A percentile compares a stretch with the other conserved stretches of the same genome.
Evolutionary conservation across 1,140 invertebrate genomes (phyloP).

Genomic region (Pristionchus pacificus): DNA sequence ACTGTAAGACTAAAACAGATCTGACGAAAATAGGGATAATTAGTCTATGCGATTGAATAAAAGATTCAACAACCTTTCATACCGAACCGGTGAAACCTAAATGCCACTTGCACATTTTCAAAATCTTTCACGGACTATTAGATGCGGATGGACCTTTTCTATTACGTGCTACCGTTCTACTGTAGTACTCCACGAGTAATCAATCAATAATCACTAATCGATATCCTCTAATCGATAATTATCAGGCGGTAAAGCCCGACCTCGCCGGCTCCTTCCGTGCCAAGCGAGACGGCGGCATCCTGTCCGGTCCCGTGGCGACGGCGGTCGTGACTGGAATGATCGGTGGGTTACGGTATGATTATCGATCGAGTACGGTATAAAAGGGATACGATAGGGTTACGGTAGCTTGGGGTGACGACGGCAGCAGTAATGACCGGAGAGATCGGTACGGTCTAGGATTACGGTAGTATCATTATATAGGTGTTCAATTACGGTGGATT

Average conservation of each 20-base stretch:
- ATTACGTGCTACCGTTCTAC: background rate
- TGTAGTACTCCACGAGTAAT: constrained; percentile 5
- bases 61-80: no score
- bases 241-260: constrained; percentile 26
- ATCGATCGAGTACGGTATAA: no score
- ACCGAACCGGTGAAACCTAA: constrained; percentile 3
- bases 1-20: no score
- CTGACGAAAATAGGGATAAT: no score
- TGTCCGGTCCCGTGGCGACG: constrained; percentile 41
- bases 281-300: constrained; percentile 37
- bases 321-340: constrained; percentile 49
- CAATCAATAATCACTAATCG: background rate
- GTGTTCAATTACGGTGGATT: no score
- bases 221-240: constrained; percentile 10
- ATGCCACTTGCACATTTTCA: background rate
- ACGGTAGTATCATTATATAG: no score
- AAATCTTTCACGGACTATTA: constrained; percentile 12
- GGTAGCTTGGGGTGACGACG: no score
- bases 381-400: no score
- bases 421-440: background rate
- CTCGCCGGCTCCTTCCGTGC: constrained; percentile 13
- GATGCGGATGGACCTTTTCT: constrained; percentile 7
- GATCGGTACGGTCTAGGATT: no score
- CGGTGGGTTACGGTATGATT: constrained; percentile 32
- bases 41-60: no score